These are phyloP conservation scores for Cheilosia pagana DNA, from an alignment of 2,888 invertebrate species.

Conservation along the genomic window DNA sequence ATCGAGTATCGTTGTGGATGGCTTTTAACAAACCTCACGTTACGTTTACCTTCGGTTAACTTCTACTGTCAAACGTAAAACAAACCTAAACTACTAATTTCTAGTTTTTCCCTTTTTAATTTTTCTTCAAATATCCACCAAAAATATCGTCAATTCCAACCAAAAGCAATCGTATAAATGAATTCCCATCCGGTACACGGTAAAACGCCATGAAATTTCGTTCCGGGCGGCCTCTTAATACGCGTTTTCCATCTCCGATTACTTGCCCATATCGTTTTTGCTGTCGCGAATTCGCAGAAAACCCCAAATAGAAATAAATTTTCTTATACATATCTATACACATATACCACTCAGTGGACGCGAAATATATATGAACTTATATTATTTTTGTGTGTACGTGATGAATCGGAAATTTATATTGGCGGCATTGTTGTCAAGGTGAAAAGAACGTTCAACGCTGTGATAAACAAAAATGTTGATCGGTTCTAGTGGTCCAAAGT, in stretches of 20 bases:
- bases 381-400: slow-evolving; percentile 46
- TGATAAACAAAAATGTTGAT: slow-evolving; percentile 8
- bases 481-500: not conserved
- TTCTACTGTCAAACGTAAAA: slow-evolving; percentile 64
- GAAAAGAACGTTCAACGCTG: slow-evolving; percentile 22
- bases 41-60: slow-evolving; percentile 67
- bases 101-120: slow-evolving; percentile 50
- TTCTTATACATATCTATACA: slow-evolving; percentile 11
- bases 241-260: slow-evolving; percentile 6
- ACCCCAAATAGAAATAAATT: slow-evolving; percentile 22
- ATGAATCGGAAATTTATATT: slow-evolving; percentile 30
- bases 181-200: not conserved
- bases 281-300: slow-evolving; percentile 24
- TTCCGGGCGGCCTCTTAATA: not conserved
- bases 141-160: slow-evolving; percentile 1
- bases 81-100: slow-evolving; percentile 52
- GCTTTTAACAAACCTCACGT: slow-evolving; percentile 50
- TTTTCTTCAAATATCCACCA: slow-evolving; percentile 19
- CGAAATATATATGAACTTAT: slow-evolving; percentile 13
- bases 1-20: slow-evolving; percentile 32
- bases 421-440: slow-evolving; percentile 46
- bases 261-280: not conserved
- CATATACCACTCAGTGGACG: not conserved
- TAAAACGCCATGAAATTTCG: not conserved
- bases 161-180: not conserved